Evolutionary conservation across 2,797 vertebrate genomes (phyloP).

Genomic region (Australoheros facetus): DNA sequence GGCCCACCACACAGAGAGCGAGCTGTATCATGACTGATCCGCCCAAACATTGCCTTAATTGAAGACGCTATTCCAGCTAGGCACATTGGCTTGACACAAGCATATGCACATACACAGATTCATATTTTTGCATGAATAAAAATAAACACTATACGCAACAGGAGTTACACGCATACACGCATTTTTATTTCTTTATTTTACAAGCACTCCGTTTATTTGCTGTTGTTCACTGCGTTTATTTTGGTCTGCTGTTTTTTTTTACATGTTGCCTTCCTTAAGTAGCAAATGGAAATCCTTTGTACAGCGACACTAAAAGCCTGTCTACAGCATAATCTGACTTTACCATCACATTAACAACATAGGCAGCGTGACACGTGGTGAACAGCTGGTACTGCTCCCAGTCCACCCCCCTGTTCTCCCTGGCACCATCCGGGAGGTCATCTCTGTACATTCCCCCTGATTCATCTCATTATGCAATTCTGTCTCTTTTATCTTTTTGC

Average conservation of each 20-base stretch:
- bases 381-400: conserved; percentile 73
- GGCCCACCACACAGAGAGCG: conserved; percentile 39
- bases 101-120: conserved; percentile 1
- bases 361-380: conserved; percentile 53
- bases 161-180: neutral
- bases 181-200: neutral
- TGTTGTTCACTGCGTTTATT: neutral
- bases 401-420: conserved; percentile 26
- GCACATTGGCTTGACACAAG: conserved; percentile 34
- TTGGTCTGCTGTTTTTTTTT: neutral
- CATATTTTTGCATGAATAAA: conserved; percentile 16
- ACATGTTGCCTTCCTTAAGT: conserved; percentile 1
- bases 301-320: conserved; percentile 53
- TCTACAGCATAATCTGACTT: conserved; percentile 43
- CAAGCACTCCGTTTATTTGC: neutral
- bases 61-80: conserved; percentile 54
- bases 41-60: conserved; percentile 68
- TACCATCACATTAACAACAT: conserved; percentile 65
- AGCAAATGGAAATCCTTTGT: conserved; percentile 39
- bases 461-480: conserved; percentile 66
- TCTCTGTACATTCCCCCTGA: conserved; percentile 34
- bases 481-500: neutral
- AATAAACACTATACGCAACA: neutral
- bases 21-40: conserved; percentile 76
- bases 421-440: conserved; percentile 57